phyloP scores from a whole-genome alignment of 2,113 vertebrate genomes.

The Calyptomena viridis region DNA sequence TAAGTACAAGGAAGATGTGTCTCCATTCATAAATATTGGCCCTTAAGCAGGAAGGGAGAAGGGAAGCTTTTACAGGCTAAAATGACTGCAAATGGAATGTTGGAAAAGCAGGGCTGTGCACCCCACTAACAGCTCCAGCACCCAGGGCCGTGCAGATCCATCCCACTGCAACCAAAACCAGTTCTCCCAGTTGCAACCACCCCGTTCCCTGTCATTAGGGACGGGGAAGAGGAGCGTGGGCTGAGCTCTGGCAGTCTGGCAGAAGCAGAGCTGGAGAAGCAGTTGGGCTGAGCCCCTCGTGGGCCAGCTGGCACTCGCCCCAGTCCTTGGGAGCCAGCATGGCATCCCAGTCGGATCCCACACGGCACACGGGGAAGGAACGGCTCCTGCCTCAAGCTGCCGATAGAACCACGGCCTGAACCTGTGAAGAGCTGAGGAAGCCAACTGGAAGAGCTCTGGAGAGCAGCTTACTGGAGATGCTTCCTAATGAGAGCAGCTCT shows the following conservation, averaged over 20 bases:
- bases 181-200: conserved; percentile 12
- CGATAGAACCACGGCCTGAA: neutral
- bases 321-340: neutral
- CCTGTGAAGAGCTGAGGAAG: neutral
- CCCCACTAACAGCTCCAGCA: neutral
- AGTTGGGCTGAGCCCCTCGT: neutral
- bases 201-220: neutral
- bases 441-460: neutral
- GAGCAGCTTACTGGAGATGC: neutral
- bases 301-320: neutral
- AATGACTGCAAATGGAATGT: neutral
- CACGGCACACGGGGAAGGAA: neutral
- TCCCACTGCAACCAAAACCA: neutral
- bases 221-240: neutral
- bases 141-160: neutral
- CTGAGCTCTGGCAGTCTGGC: neutral
- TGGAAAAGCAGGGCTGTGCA: neutral
- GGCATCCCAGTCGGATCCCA: neutral
- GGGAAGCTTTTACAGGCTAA: neutral
- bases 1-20: neutral
- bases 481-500: neutral
- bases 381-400: neutral
- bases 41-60: neutral
- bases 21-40: neutral
- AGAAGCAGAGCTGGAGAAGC: neutral